Conservation (phyloP, 1,140 invertebrate species). For the Leptestheria dahalacensis region DNA sequence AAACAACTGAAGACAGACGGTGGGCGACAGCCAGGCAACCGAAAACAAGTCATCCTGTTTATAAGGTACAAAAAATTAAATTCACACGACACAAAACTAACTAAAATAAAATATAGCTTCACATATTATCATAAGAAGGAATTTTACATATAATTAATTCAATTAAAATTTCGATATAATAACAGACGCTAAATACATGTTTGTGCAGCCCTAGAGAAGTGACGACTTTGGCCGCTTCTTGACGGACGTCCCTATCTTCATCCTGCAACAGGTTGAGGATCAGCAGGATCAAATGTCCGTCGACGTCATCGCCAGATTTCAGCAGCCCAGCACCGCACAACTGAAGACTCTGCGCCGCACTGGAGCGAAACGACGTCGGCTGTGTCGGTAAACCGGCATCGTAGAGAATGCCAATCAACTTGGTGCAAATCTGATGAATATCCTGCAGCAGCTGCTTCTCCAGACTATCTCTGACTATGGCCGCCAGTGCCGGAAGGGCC, state of each 20-base stretch:
- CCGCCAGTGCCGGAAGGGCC: neutral
- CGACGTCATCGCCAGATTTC: neutral
- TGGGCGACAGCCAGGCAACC: too few species aligned
- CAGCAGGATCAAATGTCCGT: neutral
- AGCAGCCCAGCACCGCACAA: neutral
- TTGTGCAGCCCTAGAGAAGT: neutral
- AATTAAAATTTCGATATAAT: too few species aligned
- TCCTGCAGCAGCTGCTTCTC: neutral
- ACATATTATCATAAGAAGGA: neutral
- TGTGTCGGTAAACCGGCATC: conserved; percentile 1
- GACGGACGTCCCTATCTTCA: conserved; percentile 9
- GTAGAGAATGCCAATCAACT: neutral
- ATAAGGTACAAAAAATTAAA: too few species aligned
- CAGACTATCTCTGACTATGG: neutral
- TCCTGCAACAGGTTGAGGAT: conserved; percentile 10
- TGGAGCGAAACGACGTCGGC: neutral
- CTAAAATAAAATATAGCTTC: too few species aligned
- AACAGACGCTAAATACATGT: neutral
- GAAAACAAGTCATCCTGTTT: too few species aligned
- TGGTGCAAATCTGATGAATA: neutral
- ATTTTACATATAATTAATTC: neutral
- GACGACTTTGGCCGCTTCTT: neutral
- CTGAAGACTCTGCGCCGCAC: conserved; percentile 3
- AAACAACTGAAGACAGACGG: too few species aligned
- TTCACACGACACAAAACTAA: too few species aligned